phyloP scores from a whole-genome alignment of 2,797 vertebrate species.

The Enteromius argenteus region DNA sequence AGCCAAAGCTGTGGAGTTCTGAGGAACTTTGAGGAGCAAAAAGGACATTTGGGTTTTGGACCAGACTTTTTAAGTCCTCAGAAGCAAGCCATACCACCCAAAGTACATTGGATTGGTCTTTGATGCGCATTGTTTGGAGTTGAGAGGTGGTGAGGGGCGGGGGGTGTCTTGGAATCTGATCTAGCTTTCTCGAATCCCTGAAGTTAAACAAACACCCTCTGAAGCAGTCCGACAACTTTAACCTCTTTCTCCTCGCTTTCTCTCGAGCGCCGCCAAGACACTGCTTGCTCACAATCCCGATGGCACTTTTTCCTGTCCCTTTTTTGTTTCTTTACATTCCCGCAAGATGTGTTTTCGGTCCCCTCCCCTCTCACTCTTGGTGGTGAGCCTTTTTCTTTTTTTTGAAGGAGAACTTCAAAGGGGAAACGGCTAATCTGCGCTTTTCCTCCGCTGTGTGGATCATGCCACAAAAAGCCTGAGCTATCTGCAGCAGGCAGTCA shows the following conservation, averaged over 20 bases:
- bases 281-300: slow-evolving; percentile 52
- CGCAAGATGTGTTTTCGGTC: slow-evolving; percentile 51
- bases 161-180: slow-evolving; percentile 58
- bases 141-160: background rate
- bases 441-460: slow-evolving; percentile 46
- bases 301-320: slow-evolving; percentile 43
- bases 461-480: slow-evolving; percentile 49
- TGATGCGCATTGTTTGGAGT: background rate
- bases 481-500: slow-evolving; percentile 62
- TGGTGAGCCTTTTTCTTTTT: slow-evolving; percentile 50
- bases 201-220: slow-evolving; percentile 63
- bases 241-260: slow-evolving; percentile 40
- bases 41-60: slow-evolving; percentile 11
- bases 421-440: slow-evolving; percentile 58
- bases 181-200: slow-evolving; percentile 50
- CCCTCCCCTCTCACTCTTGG: slow-evolving; percentile 41
- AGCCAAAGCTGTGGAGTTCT: slow-evolving; percentile 1
- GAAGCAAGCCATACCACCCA: background rate
- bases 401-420: slow-evolving; percentile 63
- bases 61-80: background rate
- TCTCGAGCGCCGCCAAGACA: slow-evolving; percentile 44
- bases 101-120: slow-evolving; percentile 3
- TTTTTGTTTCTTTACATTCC: slow-evolving; percentile 49
- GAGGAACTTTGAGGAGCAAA: slow-evolving; percentile 10
- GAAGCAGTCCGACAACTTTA: slow-evolving; percentile 55